phyloP scores from a whole-genome alignment of 1,140 invertebrate genomes.

The Holcopasites calliopsidis region DNA sequence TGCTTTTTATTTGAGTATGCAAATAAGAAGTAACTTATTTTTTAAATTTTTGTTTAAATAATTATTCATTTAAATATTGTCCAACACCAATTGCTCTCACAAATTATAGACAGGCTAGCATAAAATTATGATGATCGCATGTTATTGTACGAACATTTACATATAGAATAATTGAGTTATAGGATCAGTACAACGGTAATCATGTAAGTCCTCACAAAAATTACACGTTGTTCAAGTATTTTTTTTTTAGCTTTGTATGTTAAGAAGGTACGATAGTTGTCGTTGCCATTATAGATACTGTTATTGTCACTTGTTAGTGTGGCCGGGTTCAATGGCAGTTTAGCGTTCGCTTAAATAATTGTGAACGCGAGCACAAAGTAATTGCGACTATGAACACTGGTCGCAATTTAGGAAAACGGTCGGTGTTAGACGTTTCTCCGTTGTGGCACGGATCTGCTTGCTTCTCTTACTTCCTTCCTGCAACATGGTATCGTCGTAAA shows the following conservation, averaged over 20 bases:
- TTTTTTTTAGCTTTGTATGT: not conserved
- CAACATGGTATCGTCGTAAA: slow-evolving; percentile 20
- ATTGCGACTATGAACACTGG: not conserved
- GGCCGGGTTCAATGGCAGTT: not conserved
- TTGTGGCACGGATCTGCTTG: slow-evolving; percentile 3
- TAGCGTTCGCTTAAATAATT: not conserved
- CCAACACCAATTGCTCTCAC: no score
- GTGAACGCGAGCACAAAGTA: not conserved
- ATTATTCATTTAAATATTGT: no score
- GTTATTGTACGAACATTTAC: no score
- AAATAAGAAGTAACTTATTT: no score
- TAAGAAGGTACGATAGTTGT: not conserved
- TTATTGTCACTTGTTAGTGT: not conserved
- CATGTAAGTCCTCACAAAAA: not conserved
- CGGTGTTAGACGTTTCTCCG: not conserved
- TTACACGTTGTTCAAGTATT: not conserved
- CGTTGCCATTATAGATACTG: not conserved
- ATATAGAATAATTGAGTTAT: slow-evolving; percentile 3
- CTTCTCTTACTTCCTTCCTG: slow-evolving; percentile 9
- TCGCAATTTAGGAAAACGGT: slow-evolving; percentile 21
- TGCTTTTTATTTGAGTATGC: no score
- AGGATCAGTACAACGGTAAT: not conserved
- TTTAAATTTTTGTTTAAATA: no score
- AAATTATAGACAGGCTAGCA: no score
- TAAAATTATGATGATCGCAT: no score